These are phyloP conservation scores for Acheta domesticus DNA, from an alignment of 2,888 invertebrate genomes.

Conservation along the genomic window DNA sequence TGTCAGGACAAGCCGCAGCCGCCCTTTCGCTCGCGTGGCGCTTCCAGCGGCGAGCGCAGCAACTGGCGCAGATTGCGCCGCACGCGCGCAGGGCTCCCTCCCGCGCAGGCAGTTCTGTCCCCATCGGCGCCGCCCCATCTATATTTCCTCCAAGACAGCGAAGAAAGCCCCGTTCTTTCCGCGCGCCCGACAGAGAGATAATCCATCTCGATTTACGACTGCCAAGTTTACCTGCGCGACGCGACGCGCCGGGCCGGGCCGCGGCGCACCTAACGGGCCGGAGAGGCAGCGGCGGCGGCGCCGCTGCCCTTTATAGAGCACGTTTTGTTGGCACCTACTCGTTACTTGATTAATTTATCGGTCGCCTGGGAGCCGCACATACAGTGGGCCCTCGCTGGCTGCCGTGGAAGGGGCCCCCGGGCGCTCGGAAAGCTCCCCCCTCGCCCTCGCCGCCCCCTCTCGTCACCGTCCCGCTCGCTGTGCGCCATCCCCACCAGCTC, in stretches of 20 bases:
- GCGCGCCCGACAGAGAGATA: conserved; percentile 34
- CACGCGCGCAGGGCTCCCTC: too few species aligned
- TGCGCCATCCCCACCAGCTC: background rate
- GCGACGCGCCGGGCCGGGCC: background rate
- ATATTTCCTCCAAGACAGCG: conserved; percentile 5
- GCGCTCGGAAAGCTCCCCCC: background rate
- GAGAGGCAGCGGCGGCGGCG: background rate
- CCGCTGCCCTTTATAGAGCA: conserved; percentile 26
- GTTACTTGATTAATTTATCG: conserved; percentile 39
- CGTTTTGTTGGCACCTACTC: conserved; percentile 36
- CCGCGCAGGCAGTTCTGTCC: too few species aligned
- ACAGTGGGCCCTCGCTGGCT: background rate
- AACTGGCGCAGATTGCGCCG: too few species aligned
- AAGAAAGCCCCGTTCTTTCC: background rate
- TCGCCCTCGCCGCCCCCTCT: background rate
- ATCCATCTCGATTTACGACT: conserved; percentile 38
- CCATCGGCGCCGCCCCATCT: background rate
- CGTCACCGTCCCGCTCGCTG: background rate
- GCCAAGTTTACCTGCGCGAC: conserved; percentile 33
- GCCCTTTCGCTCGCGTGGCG: too few species aligned
- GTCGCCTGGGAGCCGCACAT: conserved; percentile 35
- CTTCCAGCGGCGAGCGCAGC: too few species aligned
- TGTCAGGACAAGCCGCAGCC: too few species aligned
- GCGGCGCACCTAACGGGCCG: background rate
- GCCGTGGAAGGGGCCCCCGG: conserved; percentile 3